Conservation (phyloP, 2,113 vertebrate species). For the Datnioides undecimradiatus region DNA sequence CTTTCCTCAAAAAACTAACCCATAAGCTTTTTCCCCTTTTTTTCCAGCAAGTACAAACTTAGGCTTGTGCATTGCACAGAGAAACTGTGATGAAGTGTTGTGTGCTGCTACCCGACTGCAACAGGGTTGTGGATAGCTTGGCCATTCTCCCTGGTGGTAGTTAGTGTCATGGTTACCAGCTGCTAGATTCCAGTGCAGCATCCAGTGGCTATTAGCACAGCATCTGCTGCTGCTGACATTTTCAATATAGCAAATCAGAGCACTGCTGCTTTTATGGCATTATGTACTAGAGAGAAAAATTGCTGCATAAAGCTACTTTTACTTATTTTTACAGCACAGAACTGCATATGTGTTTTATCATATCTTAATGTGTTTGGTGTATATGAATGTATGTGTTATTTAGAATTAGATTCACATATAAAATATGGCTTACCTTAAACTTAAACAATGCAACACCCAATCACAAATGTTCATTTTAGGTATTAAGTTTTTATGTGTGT, state of each 20-base stretch:
- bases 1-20: neutral
- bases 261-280: slow-evolving; percentile 64
- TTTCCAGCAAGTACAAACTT: slow-evolving; percentile 2
- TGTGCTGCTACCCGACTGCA: slow-evolving; percentile 51
- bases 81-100: slow-evolving; percentile 59
- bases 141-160: slow-evolving; percentile 65
- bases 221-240: slow-evolving; percentile 81
- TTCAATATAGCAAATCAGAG: slow-evolving; percentile 73
- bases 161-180: slow-evolving; percentile 77
- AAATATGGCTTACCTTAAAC: too few relatives aligned
- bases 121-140: slow-evolving; percentile 62
- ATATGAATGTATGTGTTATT: neutral
- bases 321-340: neutral
- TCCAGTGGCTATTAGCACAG: slow-evolving; percentile 79
- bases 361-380: neutral
- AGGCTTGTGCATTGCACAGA: neutral
- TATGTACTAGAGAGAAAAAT: slow-evolving; percentile 35
- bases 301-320: slow-evolving; percentile 27
- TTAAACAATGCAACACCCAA: too few relatives aligned
- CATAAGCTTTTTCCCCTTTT: neutral
- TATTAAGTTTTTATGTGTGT: too few relatives aligned
- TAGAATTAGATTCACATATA: neutral
- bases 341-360: neutral
- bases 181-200: slow-evolving; percentile 77
- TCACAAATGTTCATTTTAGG: too few relatives aligned